Evolutionary conservation across 2,113 vertebrate species (phyloP).

Genomic region (Pangasianodon hypophthalmus): DNA sequence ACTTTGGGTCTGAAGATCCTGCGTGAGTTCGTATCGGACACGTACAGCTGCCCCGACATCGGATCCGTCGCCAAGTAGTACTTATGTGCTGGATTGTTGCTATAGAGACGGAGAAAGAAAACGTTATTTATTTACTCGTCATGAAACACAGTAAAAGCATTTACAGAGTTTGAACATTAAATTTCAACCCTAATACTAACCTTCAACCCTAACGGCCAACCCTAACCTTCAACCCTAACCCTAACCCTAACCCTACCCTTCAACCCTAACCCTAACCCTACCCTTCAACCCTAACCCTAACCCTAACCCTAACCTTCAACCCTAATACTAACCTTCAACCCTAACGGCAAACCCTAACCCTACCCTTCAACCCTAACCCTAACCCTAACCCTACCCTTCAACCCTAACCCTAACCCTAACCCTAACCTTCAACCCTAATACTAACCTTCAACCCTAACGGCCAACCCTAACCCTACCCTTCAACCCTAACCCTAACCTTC

Average conservation of each 20-base stretch:
- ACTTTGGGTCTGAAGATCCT: constrained; percentile 93
- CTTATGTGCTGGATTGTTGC: constrained; percentile 95
- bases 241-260: not conserved
- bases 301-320: not conserved
- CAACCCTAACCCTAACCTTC: not conserved
- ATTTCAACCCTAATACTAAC: too few relatives aligned
- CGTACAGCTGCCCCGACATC: constrained; percentile 89
- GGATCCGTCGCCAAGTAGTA: constrained; percentile 96
- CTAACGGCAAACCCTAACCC: not conserved
- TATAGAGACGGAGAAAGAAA: constrained; percentile 62
- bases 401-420: not conserved
- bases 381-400: not conserved
- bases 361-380: not conserved
- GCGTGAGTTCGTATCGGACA: constrained; percentile 93
- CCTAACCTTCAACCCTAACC: not conserved
- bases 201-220: not conserved
- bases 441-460: not conserved
- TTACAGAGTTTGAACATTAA: not conserved
- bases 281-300: not conserved
- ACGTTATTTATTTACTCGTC: not conserved
- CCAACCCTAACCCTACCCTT: not conserved
- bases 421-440: not conserved
- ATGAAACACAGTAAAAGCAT: not conserved
- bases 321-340: not conserved
- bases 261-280: not conserved